Evolutionary conservation across 2,113 vertebrate genomes (phyloP).

Genomic region (Tympanuchus pallidicinctus): DNA sequence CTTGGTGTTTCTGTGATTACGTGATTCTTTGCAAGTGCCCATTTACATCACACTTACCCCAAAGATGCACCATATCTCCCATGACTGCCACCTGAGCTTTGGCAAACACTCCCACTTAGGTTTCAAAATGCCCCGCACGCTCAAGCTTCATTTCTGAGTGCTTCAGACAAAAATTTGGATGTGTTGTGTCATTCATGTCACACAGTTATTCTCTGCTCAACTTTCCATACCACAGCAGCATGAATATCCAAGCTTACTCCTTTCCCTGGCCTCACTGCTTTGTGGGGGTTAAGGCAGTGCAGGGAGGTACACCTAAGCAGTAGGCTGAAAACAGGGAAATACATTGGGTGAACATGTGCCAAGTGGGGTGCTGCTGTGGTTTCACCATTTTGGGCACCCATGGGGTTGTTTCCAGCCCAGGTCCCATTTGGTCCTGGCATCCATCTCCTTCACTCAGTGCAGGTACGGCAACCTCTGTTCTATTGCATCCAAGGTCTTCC

Average conservation of each 20-base stretch:
- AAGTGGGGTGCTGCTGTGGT: not conserved
- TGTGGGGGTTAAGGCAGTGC: not conserved
- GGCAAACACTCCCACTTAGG: not conserved
- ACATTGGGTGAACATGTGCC: rapidly evolving
- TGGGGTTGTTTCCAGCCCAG: not conserved
- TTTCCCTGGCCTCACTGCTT: not conserved
- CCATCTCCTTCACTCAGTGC: not conserved
- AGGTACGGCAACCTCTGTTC: not conserved
- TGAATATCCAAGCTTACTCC: conserved; percentile 32
- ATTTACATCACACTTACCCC: conserved; percentile 53
- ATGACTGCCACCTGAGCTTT: conserved; percentile 23
- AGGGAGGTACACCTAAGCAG: not conserved
- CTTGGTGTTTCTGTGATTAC: no score
- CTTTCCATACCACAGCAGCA: not conserved
- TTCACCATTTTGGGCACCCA: not conserved
- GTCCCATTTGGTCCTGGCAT: not conserved
- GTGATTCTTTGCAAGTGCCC: conserved; percentile 22
- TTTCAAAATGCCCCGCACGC: not conserved
- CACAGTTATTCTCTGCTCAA: not conserved
- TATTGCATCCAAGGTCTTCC: not conserved
- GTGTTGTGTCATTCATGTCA: conserved; percentile 33
- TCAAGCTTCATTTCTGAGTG: not conserved
- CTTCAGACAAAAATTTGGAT: conserved; percentile 28
- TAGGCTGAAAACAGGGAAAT: not conserved
- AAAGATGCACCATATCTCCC: conserved; percentile 27